These are phyloP conservation scores for Myrmecobius fasciatus DNA, from an alignment of 2,113 vertebrate genomes.

Conservation along the genomic window DNA sequence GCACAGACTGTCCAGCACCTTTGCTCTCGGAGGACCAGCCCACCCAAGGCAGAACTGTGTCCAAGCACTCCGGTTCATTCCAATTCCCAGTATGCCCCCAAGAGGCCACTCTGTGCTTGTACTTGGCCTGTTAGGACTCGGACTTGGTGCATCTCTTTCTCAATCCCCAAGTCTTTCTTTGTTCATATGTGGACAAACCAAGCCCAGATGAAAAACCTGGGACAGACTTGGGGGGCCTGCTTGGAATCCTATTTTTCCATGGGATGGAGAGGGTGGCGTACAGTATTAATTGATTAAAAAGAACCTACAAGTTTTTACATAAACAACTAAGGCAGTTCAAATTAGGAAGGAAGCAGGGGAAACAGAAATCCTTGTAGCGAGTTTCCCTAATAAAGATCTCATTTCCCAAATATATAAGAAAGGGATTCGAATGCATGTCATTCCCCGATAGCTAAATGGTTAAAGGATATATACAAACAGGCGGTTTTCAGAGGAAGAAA, in stretches of 20 bases:
- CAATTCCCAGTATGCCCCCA: neutral
- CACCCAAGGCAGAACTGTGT: neutral
- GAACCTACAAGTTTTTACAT: neutral
- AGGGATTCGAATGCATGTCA: neutral
- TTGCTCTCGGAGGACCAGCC: neutral
- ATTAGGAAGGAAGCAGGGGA: neutral
- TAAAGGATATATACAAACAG: neutral
- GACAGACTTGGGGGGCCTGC: neutral
- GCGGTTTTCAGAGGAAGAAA: neutral
- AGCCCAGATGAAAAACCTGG: neutral
- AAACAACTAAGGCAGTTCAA: neutral
- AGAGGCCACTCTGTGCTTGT: neutral
- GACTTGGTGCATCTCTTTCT: neutral
- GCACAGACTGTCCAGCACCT: neutral
- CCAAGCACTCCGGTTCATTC: neutral
- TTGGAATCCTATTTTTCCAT: neutral
- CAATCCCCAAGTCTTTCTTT: neutral
- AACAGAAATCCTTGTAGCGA: neutral
- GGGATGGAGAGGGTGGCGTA: neutral
- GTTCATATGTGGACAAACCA: neutral
- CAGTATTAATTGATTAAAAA: neutral
- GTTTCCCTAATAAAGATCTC: neutral
- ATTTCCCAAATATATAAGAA: neutral
- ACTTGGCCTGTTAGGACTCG: neutral
- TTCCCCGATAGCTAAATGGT: neutral